Evolutionary conservation across 2,888 invertebrate genomes (phyloP).

Genomic region (Herminia tarsipennalis): DNA sequence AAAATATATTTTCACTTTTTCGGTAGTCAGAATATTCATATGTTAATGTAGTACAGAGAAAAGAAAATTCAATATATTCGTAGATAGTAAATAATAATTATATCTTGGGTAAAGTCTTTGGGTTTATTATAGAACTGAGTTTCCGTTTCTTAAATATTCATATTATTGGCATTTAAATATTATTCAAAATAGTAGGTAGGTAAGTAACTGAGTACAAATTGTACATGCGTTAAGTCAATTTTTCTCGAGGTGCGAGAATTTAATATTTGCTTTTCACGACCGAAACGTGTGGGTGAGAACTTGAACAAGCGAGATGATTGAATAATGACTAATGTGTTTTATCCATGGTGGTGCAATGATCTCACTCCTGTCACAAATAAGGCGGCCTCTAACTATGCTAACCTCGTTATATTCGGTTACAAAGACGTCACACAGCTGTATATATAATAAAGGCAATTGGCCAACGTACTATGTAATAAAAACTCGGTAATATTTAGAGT

Average conservation of each 20-base stretch:
- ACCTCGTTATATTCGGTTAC: slow-evolving; percentile 35
- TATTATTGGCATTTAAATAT: too few species aligned
- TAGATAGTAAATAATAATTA: too few species aligned
- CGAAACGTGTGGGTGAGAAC: slow-evolving; percentile 56
- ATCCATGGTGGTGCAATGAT: slow-evolving; percentile 64
- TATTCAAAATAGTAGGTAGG: too few species aligned
- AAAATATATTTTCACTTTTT: background rate
- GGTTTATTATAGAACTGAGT: background rate
- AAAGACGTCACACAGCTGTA: slow-evolving; percentile 32
- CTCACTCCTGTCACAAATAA: slow-evolving; percentile 41
- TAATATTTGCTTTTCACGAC: slow-evolving; percentile 55
- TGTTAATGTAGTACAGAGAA: too few species aligned
- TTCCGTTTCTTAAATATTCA: slow-evolving; percentile 13
- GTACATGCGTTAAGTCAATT: slow-evolving; percentile 39
- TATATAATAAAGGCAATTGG: slow-evolving; percentile 33
- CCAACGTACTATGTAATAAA: slow-evolving; percentile 37
- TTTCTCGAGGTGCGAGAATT: slow-evolving; percentile 50
- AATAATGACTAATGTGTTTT: slow-evolving; percentile 60
- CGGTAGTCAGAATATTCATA: too few species aligned
- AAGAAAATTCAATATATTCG: too few species aligned
- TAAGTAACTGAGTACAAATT: too few species aligned
- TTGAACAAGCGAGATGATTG: slow-evolving; percentile 47
- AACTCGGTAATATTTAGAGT: slow-evolving; percentile 51
- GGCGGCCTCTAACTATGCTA: slow-evolving; percentile 21
- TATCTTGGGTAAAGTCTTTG: too few species aligned